Percentiles rank a stretch among this genome's conserved stretches.
These are phyloP conservation scores for Capromys pilorides DNA, from an alignment of 2,797 vertebrate genomes.

Conservation along the genomic window DNA sequence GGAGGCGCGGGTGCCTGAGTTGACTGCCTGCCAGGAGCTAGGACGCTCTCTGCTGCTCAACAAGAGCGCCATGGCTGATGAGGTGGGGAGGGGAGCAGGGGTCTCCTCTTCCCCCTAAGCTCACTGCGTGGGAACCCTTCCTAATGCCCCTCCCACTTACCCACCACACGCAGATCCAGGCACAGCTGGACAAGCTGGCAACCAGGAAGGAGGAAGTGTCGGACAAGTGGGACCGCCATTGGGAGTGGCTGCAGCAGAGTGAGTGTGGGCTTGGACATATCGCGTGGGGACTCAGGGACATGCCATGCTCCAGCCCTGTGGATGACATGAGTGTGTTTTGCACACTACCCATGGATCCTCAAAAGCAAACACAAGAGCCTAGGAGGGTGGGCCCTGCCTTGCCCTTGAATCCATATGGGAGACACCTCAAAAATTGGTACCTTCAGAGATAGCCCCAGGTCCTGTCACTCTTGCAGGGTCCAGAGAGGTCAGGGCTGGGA, in stretches of 20 bases:
- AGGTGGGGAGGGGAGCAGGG: constrained; percentile 85
- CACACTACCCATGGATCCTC: neutral
- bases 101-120: neutral
- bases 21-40: constrained; percentile 92
- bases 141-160: neutral
- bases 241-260: constrained; percentile 96
- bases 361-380: neutral
- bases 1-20: constrained; percentile 89
- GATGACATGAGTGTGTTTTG: neutral
- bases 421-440: neutral
- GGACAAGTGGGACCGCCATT: constrained; percentile 96
- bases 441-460: neutral
- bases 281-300: neutral
- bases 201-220: constrained; percentile 92
- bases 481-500: neutral
- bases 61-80: constrained; percentile 91
- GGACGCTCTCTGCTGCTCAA: constrained; percentile 93
- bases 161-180: constrained; percentile 89
- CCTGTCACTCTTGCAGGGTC: neutral
- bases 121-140: neutral
- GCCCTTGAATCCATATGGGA: neutral
- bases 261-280: constrained; percentile 76
- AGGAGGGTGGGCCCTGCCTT: neutral
- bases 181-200: constrained; percentile 93
- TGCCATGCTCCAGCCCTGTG: neutral